Base-by-base conservation (phyloP, 2,113 vertebrate species). In the Spea bombifrons region DNA sequence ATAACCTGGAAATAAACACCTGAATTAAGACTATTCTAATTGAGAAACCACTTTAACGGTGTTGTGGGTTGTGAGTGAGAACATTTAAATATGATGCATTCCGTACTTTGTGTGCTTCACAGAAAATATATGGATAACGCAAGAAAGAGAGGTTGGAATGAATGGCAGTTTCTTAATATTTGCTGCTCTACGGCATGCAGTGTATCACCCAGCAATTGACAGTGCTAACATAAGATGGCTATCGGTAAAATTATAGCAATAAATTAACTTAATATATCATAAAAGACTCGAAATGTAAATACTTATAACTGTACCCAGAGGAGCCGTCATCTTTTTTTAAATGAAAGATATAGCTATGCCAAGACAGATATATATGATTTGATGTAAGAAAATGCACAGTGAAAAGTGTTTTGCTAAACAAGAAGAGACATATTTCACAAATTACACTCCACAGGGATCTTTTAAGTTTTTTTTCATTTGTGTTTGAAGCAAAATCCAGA, bases 1-100 rank as follows among this genome's bases (percentile, higher is more conserved):
- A 81, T 81, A 85, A 79, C 57, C 85, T 86, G 85, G 82, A 87
- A 81, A 84, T 87, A 52, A 81, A 72, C 82, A 83, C 78, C 81
- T 81, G 83, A 86, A 84, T 83, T 84, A 78, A 64, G 82, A 48
- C 76, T 71, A 45, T 82, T 85, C 85, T 85, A 70, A 78, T 79
- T 3, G 78, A 73, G 66, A 45, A 48, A 44, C 52, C 84, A 73
- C 55, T 73, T 69, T 79, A 82, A 68, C 81, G 71, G 80, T 77
- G 80, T 82, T 66, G 49, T 50, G 64, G n/a, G 68, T n/a, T 43
- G 50, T 17, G 5, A 73, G 50, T 13, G 44, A 63, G 44, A 73
- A 44, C 70, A 57, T 55, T 67, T 77, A 77, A 71, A 48, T 4
- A 70, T 49, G 55, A 77, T 79, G 64, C 78, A 59, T 57, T 80